Conservation (phyloP, 1,140 invertebrate species). For the Archivesica marissinica region DNA sequence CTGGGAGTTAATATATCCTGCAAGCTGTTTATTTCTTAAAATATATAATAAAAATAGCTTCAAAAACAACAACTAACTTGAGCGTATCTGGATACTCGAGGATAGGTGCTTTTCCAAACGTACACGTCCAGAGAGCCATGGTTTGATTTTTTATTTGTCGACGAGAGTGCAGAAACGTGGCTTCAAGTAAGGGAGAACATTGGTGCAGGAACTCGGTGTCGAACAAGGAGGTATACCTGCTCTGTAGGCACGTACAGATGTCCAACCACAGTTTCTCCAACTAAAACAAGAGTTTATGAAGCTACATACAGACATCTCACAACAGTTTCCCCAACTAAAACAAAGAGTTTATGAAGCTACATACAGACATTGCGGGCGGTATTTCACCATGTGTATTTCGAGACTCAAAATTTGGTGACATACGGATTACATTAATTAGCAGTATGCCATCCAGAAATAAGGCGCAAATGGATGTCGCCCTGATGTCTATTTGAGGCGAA, state of each 20-base stretch:
- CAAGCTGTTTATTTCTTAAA: too few species aligned
- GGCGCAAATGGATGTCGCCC: too few species aligned
- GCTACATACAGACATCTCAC: conserved; percentile 31
- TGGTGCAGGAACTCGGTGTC: conserved; percentile 77
- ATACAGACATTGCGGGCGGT: background rate
- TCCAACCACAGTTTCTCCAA: conserved; percentile 79
- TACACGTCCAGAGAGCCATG: conserved; percentile 77
- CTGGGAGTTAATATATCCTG: too few species aligned
- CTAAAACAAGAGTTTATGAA: conserved; percentile 66
- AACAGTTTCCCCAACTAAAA: conserved; percentile 80
- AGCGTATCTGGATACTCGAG: conserved; percentile 77
- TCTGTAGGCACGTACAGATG: conserved; percentile 73
- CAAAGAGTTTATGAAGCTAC: background rate
- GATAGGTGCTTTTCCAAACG: conserved; percentile 69
- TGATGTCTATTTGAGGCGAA: too few species aligned
- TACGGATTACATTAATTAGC: too few species aligned
- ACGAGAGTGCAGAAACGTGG: conserved; percentile 73
- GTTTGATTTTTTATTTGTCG: conserved; percentile 77
- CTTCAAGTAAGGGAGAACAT: conserved; percentile 77
- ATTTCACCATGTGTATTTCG: too few species aligned
- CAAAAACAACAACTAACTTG: conserved; percentile 70
- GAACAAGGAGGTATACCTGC: conserved; percentile 70
- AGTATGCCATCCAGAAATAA: too few species aligned
- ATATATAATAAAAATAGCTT: too few species aligned
- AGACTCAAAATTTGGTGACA: too few species aligned